Evolutionary conservation across 2,113 vertebrate genomes (phyloP).

Genomic region (Odobenus rosmarus): DNA sequence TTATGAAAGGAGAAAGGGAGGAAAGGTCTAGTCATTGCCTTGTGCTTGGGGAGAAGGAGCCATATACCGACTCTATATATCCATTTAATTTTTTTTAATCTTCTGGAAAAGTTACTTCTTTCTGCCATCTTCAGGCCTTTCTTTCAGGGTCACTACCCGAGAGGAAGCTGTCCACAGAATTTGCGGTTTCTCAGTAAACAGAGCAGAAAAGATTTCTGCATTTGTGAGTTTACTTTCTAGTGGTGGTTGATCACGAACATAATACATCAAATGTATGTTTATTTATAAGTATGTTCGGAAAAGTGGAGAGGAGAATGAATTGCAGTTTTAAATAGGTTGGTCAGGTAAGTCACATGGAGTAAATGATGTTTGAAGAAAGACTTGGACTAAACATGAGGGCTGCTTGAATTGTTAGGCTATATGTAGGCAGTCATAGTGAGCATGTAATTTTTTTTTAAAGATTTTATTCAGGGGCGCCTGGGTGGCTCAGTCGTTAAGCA

Average conservation of each 20-base stretch:
- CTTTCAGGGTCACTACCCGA: neutral
- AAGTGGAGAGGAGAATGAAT: neutral
- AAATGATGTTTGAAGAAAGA: conserved; percentile 10
- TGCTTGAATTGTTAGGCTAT: neutral
- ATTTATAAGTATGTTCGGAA: conserved; percentile 5
- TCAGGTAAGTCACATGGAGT: neutral
- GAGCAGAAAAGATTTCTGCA: conserved; percentile 26
- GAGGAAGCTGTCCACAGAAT: neutral
- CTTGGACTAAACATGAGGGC: neutral
- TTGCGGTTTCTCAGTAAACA: conserved; percentile 39
- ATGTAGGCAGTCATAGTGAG: neutral
- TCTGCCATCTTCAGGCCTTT: neutral
- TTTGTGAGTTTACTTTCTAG: conserved; percentile 10
- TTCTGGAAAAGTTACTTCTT: neutral
- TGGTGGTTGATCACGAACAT: neutral
- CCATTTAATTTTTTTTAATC: neutral
- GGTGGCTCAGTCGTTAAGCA: no score
- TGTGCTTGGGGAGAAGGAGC: neutral
- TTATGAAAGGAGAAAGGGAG: neutral
- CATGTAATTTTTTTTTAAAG: neutral
- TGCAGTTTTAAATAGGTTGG: neutral
- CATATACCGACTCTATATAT: neutral
- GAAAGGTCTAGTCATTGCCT: neutral
- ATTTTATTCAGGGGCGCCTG: neutral
- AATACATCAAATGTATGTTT: neutral